phyloP scores from a whole-genome alignment of 2,888 invertebrate genomes.

The Spialia ferax region DNA sequence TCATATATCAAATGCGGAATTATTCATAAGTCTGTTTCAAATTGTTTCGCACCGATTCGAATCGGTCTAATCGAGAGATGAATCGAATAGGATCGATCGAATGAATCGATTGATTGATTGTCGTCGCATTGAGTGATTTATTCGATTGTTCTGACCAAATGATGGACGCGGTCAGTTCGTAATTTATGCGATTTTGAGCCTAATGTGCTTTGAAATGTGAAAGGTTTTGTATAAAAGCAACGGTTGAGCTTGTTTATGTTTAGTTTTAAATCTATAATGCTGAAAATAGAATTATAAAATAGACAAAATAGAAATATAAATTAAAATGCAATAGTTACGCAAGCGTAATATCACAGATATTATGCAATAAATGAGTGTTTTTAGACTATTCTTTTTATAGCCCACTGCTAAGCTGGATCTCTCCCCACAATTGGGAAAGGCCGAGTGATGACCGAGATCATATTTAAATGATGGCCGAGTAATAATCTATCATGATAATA shows the following conservation, averaged over 20 bases:
- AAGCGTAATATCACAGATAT: too few relatives aligned
- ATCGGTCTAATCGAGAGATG: slow-evolving; percentile 67
- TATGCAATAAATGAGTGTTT: too few relatives aligned
- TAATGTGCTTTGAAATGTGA: slow-evolving; percentile 8
- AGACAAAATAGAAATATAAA: too few relatives aligned
- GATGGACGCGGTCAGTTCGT: slow-evolving; percentile 34
- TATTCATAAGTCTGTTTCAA: slow-evolving; percentile 51
- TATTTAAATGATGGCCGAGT: too few relatives aligned
- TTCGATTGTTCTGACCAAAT: slow-evolving; percentile 44
- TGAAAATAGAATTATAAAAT: too few relatives aligned
- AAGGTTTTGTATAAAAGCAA: not conserved
- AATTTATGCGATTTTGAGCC: slow-evolving; percentile 35
- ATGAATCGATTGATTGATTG: slow-evolving; percentile 76
- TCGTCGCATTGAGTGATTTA: slow-evolving; percentile 70
- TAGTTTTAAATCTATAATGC: too few relatives aligned
- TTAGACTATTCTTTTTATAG: too few relatives aligned
- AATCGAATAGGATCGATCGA: slow-evolving; percentile 76
- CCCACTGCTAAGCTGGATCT: too few relatives aligned
- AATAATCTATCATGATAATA: too few relatives aligned
- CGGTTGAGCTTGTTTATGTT: not conserved
- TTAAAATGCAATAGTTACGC: too few relatives aligned
- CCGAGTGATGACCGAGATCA: too few relatives aligned
- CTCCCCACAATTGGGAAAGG: too few relatives aligned
- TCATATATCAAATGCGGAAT: slow-evolving; percentile 41
- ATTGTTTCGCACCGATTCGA: slow-evolving; percentile 72